Evolutionary conservation across 2,888 invertebrate species (phyloP).

Genomic region (Orthosia gothica): DNA sequence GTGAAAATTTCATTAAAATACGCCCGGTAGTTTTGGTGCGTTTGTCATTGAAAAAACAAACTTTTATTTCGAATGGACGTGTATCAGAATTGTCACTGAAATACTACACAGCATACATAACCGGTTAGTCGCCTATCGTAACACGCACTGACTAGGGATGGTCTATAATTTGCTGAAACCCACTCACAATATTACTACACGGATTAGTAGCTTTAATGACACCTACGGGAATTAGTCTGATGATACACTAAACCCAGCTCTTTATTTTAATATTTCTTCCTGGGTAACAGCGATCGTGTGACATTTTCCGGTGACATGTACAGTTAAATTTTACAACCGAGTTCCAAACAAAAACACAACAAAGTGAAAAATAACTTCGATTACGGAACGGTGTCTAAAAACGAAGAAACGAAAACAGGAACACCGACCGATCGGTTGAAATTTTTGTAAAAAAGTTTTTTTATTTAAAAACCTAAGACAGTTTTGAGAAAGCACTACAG

Average conservation of each 20-base stretch:
- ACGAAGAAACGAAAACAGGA: too few species aligned
- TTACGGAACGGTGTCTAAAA: too few species aligned
- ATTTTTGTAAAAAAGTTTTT: too few species aligned
- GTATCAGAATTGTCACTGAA: background rate
- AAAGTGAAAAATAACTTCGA: too few species aligned
- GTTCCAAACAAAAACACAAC: too few species aligned
- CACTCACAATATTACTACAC: constrained; percentile 11
- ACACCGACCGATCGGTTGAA: too few species aligned
- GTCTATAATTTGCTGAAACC: constrained; percentile 11
- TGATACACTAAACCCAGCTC: constrained; percentile 10
- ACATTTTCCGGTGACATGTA: background rate
- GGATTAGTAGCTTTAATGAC: constrained; percentile 17
- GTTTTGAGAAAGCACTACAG: background rate
- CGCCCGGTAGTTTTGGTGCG: too few species aligned
- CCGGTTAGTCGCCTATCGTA: background rate
- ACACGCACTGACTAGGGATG: constrained; percentile 15
- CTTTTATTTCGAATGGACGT: too few species aligned
- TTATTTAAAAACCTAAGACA: too few species aligned
- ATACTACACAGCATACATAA: background rate
- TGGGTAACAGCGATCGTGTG: background rate
- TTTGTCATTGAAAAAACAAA: too few species aligned
- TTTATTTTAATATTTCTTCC: constrained; percentile 20
- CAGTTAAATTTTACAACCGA: too few species aligned
- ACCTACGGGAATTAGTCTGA: constrained; percentile 32
- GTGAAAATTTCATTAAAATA: too few species aligned